phyloP scores from a whole-genome alignment of 2,113 vertebrate species.

The Serinus canaria region DNA sequence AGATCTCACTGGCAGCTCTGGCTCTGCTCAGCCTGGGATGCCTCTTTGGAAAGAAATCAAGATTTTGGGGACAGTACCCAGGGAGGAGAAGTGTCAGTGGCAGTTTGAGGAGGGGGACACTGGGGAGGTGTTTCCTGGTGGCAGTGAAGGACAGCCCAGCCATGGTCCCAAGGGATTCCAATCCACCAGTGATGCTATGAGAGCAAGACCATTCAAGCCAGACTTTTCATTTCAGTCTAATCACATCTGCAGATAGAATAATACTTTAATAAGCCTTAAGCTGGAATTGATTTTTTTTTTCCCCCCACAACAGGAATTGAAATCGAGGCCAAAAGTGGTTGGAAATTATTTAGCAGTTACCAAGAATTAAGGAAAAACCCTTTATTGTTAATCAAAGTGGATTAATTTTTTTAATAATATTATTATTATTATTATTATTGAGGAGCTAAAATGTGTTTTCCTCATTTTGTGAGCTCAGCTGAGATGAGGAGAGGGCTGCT shows the following conservation, averaged over 20 bases:
- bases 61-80: not conserved
- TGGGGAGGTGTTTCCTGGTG: not conserved
- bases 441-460: not conserved
- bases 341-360: slow-evolving; percentile 12
- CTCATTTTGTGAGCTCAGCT: not conserved
- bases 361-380: slow-evolving; percentile 4
- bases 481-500: not conserved
- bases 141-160: not conserved
- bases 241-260: slow-evolving; percentile 37
- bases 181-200: not conserved
- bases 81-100: not conserved
- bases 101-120: not conserved
- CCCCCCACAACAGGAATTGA: not conserved
- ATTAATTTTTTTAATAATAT: not conserved
- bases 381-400: slow-evolving; percentile 3
- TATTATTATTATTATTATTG: not conserved
- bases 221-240: not conserved
- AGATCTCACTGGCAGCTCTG: not conserved
- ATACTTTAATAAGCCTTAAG: slow-evolving; percentile 35
- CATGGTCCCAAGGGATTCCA: not conserved
- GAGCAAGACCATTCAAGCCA: not conserved
- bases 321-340: slow-evolving; percentile 3
- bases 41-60: not conserved
- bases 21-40: not conserved
- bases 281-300: slow-evolving; percentile 19